Evolutionary conservation across 2,797 vertebrate genomes (phyloP), one percentile per base, ranked within the genome.

Genomic region (Sparus aurata): DNA sequence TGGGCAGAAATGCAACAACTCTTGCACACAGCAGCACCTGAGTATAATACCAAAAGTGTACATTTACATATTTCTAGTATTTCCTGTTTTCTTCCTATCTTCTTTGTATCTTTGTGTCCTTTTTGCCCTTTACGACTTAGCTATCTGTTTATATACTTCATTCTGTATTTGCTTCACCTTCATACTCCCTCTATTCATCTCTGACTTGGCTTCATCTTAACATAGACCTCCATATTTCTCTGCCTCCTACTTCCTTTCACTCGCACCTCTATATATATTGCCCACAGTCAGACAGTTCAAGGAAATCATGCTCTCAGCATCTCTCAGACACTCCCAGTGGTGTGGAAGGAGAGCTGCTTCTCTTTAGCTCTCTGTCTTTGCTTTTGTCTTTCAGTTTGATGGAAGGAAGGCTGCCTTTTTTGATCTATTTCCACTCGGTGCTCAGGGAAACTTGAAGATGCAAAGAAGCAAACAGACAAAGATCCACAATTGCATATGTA

Each of bases 251-350:
- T 79, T 77, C 16, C 38, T 85, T 34, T 77, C 69, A 27, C 47
- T 69, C 2, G 2, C 57, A 45, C 63, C 49, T 50, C 46, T 80
- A 38, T 73, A 43, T 80, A 69, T 73, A 60, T 79, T 59, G 76
- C 83, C 70, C 59, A 63, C 69, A 79, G 87, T 69, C 55, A 85
- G 77, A 68, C 78, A 74, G 73, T 89, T 88, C 74, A 82, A 72
- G 82, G 66, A 86, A 75, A 78, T 82, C 62, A 82, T 4, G 74
- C 86, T 89, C 80, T 87, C 84, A 83, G 75, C 62, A 64, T 83
- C 79, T 85, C 68, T 75, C 73, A 79, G 80, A 69, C 74, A 30
- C 73, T 81, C 69, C 74, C 69, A 67, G 54, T 12, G 63, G 68
- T 45, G 53, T 73, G 73, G 79, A 83, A 63, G 59, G 55, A 71